Percentiles rank a stretch among this genome's conserved stretches.
Conservation (phyloP, 2,888 invertebrate species). For the Malacosoma neustria region DNA sequence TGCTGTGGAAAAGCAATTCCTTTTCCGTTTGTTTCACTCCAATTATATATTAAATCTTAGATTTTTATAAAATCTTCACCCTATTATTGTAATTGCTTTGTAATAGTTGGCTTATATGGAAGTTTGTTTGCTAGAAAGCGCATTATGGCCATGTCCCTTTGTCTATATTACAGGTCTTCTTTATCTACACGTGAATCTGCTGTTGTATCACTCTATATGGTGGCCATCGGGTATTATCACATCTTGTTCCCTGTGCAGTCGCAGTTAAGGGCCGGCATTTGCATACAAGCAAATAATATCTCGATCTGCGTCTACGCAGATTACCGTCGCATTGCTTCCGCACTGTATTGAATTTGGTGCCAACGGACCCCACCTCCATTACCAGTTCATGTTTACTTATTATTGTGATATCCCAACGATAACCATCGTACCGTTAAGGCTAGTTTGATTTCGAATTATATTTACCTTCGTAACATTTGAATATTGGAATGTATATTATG, state of each 20-base stretch:
- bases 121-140: constrained; percentile 22
- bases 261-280: constrained; percentile 63
- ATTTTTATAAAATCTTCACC: too few species aligned
- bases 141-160: constrained; percentile 51
- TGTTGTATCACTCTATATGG: constrained; percentile 68
- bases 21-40: too few species aligned
- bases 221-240: constrained; percentile 62
- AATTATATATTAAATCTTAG: too few species aligned
- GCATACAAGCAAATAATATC: constrained; percentile 72
- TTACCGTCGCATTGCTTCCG: constrained; percentile 60
- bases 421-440: constrained; percentile 39
- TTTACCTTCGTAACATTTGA: too few species aligned
- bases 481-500: too few species aligned
- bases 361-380: constrained; percentile 48
- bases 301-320: constrained; percentile 57
- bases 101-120: constrained; percentile 15
- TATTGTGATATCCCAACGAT: constrained; percentile 63
- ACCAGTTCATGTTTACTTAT: constrained; percentile 58
- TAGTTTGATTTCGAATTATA: not conserved
- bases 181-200: constrained; percentile 66
- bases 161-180: constrained; percentile 56
- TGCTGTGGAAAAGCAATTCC: too few species aligned
- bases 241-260: constrained; percentile 51
- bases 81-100: constrained; percentile 23
- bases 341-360: constrained; percentile 63